Evolutionary conservation across 2,113 vertebrate genomes (phyloP), one percentile per base, ranked within the genome.

Genomic region (Oreochromis tanganicae): DNA sequence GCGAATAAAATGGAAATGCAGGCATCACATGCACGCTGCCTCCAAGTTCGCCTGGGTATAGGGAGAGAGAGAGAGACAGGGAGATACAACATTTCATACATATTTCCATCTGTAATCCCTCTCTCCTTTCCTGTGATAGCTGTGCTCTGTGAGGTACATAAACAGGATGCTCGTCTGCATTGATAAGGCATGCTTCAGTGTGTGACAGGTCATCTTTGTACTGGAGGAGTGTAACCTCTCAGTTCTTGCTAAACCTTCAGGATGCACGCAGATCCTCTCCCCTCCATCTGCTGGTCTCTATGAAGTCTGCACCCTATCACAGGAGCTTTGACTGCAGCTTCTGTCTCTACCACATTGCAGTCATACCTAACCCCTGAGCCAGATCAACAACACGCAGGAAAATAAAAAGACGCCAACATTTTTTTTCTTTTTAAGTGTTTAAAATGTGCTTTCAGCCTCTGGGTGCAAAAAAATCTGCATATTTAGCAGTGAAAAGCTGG

Each of bases 201-300:
- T 90, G 89, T 94, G 93, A 95, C 95, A 95, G 95, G 95, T 96
- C 95, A 95, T 90, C 94, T 96, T 94, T 95, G 94, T 94, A 94
- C 87, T 63, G 90, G 91, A 4, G 5, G 80, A 92, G 93, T 94
- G 93, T 94, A 94, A 95, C 95, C 94, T 95, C 92, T 94, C 93
- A 95, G 94, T 94, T 94, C 87, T 92, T 80, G 88, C 89, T 93
- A 95, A 94, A 95, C 92, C 95, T 95, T 92, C 92, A 92, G 90
- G 95, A 93, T 90, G 95, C 94, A 88, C 87, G 82, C 89, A 68
- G 93, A 92, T 91, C 85, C 91, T 93, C 94, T 93, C 93, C 84
- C 89, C 94, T 94, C 95, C 95, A 94, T 96, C 95, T 95, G 95
- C 92, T 89, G 91, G 95, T 89, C 92, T 88, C 88, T 96, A 82